These are phyloP conservation scores for Pogonomyrmex californicus DNA, from an alignment of 1,140 invertebrate species.

Conservation along the genomic window DNA sequence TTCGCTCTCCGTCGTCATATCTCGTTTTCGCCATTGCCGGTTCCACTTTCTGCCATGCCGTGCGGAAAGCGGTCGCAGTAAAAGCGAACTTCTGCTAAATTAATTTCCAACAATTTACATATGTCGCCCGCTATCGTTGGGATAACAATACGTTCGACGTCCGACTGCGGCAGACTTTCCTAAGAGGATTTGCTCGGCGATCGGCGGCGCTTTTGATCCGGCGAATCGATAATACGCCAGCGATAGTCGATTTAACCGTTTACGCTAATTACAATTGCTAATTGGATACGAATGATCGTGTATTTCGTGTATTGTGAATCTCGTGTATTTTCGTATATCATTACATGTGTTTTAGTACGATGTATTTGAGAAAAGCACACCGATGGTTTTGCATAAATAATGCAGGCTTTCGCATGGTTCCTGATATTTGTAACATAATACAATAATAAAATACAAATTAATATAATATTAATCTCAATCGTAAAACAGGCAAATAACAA, in stretches of 20 bases:
- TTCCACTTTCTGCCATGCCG: slow-evolving; percentile 27
- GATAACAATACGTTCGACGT: slow-evolving; percentile 73
- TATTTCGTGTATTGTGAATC: no score
- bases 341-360: neutral
- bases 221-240: slow-evolving; percentile 62
- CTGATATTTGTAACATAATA: neutral
- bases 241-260: slow-evolving; percentile 43
- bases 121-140: slow-evolving; percentile 69
- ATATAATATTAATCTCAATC: slow-evolving; percentile 19
- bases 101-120: slow-evolving; percentile 79
- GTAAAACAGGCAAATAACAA: neutral
- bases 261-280: slow-evolving; percentile 58
- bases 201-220: slow-evolving; percentile 18
- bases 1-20: slow-evolving; percentile 48
- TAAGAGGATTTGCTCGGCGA: slow-evolving; percentile 71
- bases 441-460: slow-evolving; percentile 4
- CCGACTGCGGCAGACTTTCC: neutral
- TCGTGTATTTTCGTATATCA: neutral
- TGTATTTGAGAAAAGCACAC: slow-evolving; percentile 38
- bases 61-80: slow-evolving; percentile 49
- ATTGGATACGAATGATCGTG: slow-evolving; percentile 43
- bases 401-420: neutral
- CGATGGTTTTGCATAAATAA: slow-evolving; percentile 12
- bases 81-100: slow-evolving; percentile 76
- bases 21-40: slow-evolving; percentile 52